Base-by-base conservation (phyloP, 1,140 invertebrate species). In the Drosophila ironensis region DNA sequence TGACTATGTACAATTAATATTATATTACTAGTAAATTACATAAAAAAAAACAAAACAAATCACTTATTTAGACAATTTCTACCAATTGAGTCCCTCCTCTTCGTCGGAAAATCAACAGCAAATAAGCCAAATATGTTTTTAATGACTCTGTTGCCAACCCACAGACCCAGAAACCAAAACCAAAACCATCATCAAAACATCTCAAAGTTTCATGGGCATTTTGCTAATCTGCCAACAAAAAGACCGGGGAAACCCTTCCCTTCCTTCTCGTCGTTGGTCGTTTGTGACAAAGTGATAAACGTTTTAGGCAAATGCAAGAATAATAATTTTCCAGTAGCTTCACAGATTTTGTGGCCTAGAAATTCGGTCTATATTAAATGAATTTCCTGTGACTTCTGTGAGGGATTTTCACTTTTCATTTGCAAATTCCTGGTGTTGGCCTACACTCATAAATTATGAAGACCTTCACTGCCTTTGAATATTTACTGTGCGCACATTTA, bases 371-470 rank as follows among this genome's bases (percentile, higher is more conserved):
- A 38, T 37, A 61, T 51, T 59, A 28, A 33, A 54, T 19, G 11
- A 7, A 28, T 41, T 42, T 11, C 40, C 9, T 6, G 11, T 22
- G 46, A 52, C 35, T 41, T 12, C 12, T 38, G 38, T 42, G 48
- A 12, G 17, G 20, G 19, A 60, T 66, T 81, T 81, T 75, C 76
- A 81, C 75, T 80, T 80, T 77, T 61, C 59, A 75, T 76, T 66
- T n/a, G 37, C 17, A 45, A 38, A 54, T 66, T 59, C 41, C 59
- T 50, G 66, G 33, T 17, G 54, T 44, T 17, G 22, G 37, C 22
- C 11, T 45, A 37, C 8, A 42, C 37, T 69, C 52, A 41, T 80
- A 80, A 80, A 70, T 80, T 80, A 81, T 74, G 30, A 68, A 73
- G 42, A 52, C 27, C 33, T 51, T 37, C 16, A 4, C 20, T 7